phyloP scores from a whole-genome alignment of 2,888 invertebrate species.

The Smittia sp. region DNA sequence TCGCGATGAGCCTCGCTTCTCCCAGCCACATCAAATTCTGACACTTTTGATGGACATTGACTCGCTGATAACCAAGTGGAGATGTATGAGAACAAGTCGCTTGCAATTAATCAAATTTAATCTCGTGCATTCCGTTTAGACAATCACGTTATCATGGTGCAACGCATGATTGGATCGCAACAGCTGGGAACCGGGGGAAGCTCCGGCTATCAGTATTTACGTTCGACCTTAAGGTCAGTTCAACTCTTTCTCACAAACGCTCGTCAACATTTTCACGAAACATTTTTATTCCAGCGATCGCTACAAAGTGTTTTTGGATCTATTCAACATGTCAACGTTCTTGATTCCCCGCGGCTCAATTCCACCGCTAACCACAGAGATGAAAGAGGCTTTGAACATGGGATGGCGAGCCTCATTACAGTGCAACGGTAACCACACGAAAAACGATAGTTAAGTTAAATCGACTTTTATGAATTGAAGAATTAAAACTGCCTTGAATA shows the following conservation, averaged over 20 bases:
- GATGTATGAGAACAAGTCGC: constrained; percentile 70
- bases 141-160: constrained; percentile 97
- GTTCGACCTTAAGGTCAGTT: constrained; percentile 88
- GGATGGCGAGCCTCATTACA: not conserved
- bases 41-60: constrained; percentile 97
- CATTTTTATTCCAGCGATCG: constrained; percentile 73
- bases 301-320: constrained; percentile 96
- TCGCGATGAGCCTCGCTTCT: constrained; percentile 94
- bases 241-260: not conserved
- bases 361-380: constrained; percentile 78
- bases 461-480: too few relatives aligned
- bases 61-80: constrained; percentile 97
- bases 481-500: not conserved
- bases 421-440: too few relatives aligned
- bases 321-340: constrained; percentile 96
- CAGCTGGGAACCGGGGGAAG: constrained; percentile 96
- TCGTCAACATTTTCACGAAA: too few relatives aligned
- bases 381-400: constrained; percentile 60
- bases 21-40: constrained; percentile 94
- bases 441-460: not conserved
- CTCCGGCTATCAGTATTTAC: constrained; percentile 95
- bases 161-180: constrained; percentile 97
- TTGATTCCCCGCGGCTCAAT: constrained; percentile 88
- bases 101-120: too few relatives aligned
- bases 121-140: constrained; percentile 56